phyloP scores from a whole-genome alignment of 2,888 invertebrate species.

The Seira ritae region DNA sequence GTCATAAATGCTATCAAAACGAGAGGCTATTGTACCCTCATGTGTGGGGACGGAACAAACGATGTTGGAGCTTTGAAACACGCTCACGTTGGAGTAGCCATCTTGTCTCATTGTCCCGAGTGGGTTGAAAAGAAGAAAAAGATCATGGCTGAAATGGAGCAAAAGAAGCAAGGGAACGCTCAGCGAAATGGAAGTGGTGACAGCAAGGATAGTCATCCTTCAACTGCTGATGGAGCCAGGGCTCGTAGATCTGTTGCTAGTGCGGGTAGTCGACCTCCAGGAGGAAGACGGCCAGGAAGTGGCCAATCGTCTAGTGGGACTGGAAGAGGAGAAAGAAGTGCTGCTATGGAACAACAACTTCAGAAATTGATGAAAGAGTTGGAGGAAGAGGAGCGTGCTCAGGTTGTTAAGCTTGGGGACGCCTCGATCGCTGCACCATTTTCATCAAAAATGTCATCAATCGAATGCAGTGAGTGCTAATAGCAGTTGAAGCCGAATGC shows the following conservation, averaged over 20 bases:
- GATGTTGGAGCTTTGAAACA: constrained; percentile 99
- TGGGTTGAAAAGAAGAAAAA: constrained; percentile 73
- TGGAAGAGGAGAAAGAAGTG: constrained; percentile 23
- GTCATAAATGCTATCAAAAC: constrained; percentile 92
- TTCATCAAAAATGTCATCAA: constrained; percentile 97
- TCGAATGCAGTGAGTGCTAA: constrained; percentile 93
- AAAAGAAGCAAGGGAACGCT: constrained; percentile 41
- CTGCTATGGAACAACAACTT: constrained; percentile 76
- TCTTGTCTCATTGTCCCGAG: constrained; percentile 72
- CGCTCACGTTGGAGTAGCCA: constrained; percentile 86
- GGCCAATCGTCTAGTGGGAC: background rate
- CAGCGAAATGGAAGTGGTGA: constrained; percentile 51
- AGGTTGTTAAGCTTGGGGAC: constrained; percentile 96
- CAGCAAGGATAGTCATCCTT: constrained; percentile 12
- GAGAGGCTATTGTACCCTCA: constrained; percentile 92
- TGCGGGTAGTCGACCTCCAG: constrained; percentile 18
- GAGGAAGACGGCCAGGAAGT: constrained; percentile 32
- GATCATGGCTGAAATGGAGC: constrained; percentile 66
- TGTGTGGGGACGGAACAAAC: constrained; percentile 99
- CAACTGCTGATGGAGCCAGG: constrained; percentile 10
- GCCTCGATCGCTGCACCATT: constrained; percentile 99
- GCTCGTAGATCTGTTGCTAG: constrained; percentile 23
- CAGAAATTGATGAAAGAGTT: constrained; percentile 88
- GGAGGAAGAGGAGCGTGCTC: constrained; percentile 90
- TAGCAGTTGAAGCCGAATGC: too few relatives aligned